Evolutionary conservation across 1,140 invertebrate genomes (phyloP), one percentile per base, ranked within the genome.

Genomic region (Drosophila pandora): DNA sequence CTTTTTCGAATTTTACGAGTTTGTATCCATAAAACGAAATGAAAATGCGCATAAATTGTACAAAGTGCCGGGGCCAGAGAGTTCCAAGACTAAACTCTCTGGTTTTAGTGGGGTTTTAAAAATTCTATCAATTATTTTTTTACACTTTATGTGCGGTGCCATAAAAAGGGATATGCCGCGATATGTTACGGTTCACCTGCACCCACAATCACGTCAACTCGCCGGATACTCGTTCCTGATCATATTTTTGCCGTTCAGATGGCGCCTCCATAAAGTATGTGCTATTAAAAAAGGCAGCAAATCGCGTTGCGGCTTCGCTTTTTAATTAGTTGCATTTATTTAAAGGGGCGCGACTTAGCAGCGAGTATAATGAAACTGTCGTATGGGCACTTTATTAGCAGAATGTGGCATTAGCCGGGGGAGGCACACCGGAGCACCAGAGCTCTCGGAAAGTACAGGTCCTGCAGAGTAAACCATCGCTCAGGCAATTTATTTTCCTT

Each of bases 111-210:
- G 50, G 69, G 55, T 73, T 79, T 87, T 87, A 73, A 87, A 88
- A 89, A 87, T 88, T 87, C 83, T 87, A 87, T 87, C 83, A 87
- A 87, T 87, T 87, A 87, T 77, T 76, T 82, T 39, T 82, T 60
- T 67, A 62, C 68, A 63, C 76, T 87, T 87, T 87, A 87, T 58
- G 63, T 25, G 59, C 63, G 25, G 45, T 53, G 17, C 7, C 70
- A 79, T 87, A 88, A 87, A 83, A 79, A 57, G 59, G 50, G 30
- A 55, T 37, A n/a, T 37, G 34, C 34, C 34, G 12, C 34, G 34
- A 37, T 49, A 25, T 39, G 54, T 55, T 76, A 41, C 22, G 49
- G 41, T 25, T 52, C 76, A 77, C 49, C 71, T 85, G 72, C 17
- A 6, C 4, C 64, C 17, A 41, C 63, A 41, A 54, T 62, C 56